Evolutionary conservation across 2,888 invertebrate species (phyloP).

Genomic region (Amphipyra tragopoginis): DNA sequence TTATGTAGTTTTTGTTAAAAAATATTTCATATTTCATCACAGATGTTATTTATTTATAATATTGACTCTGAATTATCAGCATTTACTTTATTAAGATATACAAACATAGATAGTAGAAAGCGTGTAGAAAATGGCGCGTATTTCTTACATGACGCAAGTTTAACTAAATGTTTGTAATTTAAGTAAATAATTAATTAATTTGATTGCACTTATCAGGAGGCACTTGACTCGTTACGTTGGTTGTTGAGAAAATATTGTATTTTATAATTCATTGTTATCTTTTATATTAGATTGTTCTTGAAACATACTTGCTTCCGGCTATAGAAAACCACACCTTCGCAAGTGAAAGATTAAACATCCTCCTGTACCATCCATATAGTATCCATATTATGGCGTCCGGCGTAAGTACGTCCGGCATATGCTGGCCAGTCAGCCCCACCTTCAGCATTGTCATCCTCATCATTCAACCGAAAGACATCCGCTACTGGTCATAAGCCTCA

Average conservation of each 20-base stretch:
- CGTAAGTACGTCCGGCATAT: no score
- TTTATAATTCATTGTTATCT: background rate
- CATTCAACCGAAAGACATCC: no score
- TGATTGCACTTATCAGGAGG: slow-evolving; percentile 20
- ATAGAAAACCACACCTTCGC: background rate
- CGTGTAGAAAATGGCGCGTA: slow-evolving; percentile 10
- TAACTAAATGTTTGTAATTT: slow-evolving; percentile 14
- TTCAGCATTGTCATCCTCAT: no score
- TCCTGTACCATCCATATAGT: no score
- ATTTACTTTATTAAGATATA: slow-evolving; percentile 17
- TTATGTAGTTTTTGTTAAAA: background rate
- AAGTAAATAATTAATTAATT: slow-evolving; percentile 16
- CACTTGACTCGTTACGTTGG: background rate
- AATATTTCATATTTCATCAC: slow-evolving; percentile 19
- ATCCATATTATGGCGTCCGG: no score
- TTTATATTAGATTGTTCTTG: slow-evolving; percentile 1
- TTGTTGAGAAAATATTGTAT: slow-evolving; percentile 19
- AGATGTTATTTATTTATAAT: slow-evolving; percentile 10
- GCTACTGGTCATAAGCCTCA: no score
- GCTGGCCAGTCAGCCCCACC: no score
- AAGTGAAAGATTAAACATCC: no score
- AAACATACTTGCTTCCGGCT: background rate
- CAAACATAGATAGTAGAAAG: slow-evolving; percentile 37
- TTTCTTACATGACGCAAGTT: slow-evolving; percentile 31
- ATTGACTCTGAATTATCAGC: slow-evolving; percentile 10